Percentiles rank a stretch among this genome's conserved stretches.
Evolutionary conservation across 2,113 vertebrate genomes (phyloP).

Genomic region (Corythornis cristatus): DNA sequence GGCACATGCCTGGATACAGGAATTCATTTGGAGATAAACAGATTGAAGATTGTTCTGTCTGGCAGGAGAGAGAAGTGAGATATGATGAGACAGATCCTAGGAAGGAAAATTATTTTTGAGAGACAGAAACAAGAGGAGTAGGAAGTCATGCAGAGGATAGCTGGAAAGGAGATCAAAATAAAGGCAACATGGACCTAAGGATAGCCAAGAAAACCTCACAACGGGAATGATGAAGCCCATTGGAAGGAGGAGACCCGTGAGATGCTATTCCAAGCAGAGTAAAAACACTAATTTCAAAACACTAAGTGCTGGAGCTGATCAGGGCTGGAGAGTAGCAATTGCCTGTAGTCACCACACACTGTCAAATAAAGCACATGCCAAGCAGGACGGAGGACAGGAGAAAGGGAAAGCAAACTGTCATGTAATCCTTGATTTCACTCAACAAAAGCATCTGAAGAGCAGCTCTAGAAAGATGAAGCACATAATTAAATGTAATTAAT

Average conservation of each 20-base stretch:
- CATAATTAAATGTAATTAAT: neutral
- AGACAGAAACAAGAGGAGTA: neutral
- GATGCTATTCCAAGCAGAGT: neutral
- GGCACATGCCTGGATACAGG: neutral
- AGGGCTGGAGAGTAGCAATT: neutral
- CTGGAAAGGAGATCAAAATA: neutral
- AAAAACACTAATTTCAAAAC: neutral
- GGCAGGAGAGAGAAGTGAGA: neutral
- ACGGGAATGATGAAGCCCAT: neutral
- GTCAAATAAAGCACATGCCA: neutral
- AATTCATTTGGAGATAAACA: neutral
- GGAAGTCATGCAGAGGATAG: neutral
- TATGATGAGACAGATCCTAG: neutral
- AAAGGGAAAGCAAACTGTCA: neutral
- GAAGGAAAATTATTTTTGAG: neutral
- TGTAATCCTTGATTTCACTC: neutral
- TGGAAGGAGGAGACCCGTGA: neutral
- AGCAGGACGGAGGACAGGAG: neutral
- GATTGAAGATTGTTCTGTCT: neutral
- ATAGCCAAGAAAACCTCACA: neutral
- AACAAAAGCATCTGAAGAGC: neutral
- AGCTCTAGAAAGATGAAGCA: neutral
- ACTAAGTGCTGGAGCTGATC: neutral
- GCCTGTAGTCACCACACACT: neutral
- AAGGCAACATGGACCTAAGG: neutral